Conservation (phyloP, 2,113 vertebrate species). For the Dicerorhinus sumatrensis region DNA sequence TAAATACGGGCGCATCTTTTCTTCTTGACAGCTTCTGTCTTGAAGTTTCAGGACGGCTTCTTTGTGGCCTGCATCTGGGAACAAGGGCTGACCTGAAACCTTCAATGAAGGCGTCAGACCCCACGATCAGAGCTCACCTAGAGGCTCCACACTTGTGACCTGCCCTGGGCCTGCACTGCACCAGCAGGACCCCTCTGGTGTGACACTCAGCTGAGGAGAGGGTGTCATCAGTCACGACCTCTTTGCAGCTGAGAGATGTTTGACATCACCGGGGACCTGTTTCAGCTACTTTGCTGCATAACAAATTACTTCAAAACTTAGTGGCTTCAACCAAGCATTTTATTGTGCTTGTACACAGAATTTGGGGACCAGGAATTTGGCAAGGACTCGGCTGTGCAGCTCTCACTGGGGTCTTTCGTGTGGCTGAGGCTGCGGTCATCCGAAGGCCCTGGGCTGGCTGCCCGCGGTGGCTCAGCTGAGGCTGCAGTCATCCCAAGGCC, state of each 20-base stretch:
- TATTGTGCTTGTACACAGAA: background rate
- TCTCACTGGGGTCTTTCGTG: background rate
- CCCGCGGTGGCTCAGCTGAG: background rate
- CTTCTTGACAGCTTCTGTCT: background rate
- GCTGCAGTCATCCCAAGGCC: background rate
- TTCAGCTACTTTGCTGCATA: background rate
- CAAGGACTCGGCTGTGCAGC: no score
- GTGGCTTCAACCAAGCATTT: background rate
- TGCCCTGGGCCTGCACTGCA: no score
- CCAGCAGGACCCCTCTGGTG: background rate
- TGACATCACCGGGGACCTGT: background rate
- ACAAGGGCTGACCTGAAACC: background rate
- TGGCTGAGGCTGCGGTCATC: background rate
- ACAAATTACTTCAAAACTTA: background rate
- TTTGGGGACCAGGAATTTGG: background rate
- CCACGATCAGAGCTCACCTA: background rate
- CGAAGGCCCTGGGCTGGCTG: background rate
- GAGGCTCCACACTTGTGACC: background rate
- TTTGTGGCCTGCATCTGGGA: background rate
- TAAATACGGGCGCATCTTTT: background rate
- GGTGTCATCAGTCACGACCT: background rate
- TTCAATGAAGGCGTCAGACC: background rate
- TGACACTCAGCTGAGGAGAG: background rate
- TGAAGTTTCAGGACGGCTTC: background rate
- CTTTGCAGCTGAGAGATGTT: background rate